phyloP scores from a whole-genome alignment of 2,888 invertebrate species.

The Pasiphila rectangulata region DNA sequence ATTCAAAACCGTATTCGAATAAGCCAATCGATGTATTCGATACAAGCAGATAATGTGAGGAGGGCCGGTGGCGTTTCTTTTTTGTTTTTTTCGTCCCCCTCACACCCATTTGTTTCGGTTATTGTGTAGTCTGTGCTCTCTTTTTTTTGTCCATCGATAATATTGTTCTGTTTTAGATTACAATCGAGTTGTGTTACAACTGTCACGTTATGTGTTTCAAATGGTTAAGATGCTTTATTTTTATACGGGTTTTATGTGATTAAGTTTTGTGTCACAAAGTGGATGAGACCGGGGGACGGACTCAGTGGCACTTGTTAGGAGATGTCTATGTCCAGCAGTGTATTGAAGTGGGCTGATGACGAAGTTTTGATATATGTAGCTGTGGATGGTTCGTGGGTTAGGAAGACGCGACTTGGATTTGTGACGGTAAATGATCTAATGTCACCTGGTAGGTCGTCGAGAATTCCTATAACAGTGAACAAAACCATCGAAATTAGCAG shows the following conservation, averaged over 20 bases:
- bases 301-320: no score
- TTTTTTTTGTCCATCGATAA: constrained; percentile 58
- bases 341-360: no score
- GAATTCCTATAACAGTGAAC: no score
- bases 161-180: constrained; percentile 64
- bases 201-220: constrained; percentile 42
- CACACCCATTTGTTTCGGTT: constrained; percentile 52
- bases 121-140: constrained; percentile 50
- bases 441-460: no score
- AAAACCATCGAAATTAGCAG: no score
- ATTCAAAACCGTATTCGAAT: constrained; percentile 31
- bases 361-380: no score
- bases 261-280: no score
- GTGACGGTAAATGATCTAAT: no score
- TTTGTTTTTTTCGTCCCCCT: constrained; percentile 37
- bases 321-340: no score
- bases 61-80: constrained; percentile 44
- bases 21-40: constrained; percentile 46
- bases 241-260: background rate
- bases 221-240: constrained; percentile 14
- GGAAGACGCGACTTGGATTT: no score
- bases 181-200: constrained; percentile 51
- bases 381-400: no score
- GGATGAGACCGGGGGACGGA: no score
- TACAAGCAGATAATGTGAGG: constrained; percentile 33